Evolutionary conservation across 2,113 vertebrate species (phyloP).

Genomic region (Gorsachius goisagi): DNA sequence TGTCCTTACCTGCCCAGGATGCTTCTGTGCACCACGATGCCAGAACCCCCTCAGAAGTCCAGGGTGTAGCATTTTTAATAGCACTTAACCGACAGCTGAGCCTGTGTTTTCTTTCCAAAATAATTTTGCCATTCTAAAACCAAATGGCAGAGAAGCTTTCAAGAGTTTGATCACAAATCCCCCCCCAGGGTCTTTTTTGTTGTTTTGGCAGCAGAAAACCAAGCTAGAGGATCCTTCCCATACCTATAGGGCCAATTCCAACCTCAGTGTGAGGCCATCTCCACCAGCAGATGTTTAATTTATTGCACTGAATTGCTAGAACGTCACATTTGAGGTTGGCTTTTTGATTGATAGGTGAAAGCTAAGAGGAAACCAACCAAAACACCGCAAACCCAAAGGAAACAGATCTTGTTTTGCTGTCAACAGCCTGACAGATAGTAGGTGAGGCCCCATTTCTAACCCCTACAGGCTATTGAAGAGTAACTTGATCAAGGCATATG

Average conservation of each 20-base stretch:
- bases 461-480: neutral
- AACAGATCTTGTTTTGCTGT: conserved; percentile 43
- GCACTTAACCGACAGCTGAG: neutral
- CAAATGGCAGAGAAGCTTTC: neutral
- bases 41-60: neutral
- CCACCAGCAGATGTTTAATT: neutral
- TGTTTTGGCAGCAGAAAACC: neutral
- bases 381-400: conserved; percentile 19
- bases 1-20: neutral
- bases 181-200: neutral
- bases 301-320: neutral
- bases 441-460: neutral
- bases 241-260: neutral
- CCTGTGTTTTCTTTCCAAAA: neutral
- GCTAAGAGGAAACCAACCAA: neutral
- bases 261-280: neutral
- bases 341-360: conserved; percentile 11
- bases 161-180: neutral
- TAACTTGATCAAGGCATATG: conserved; percentile 10
- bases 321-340: neutral
- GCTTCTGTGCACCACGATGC: neutral
- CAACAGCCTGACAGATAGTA: conserved; percentile 18
- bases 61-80: neutral
- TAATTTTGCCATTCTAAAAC: neutral
- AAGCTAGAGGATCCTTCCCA: neutral